Evolutionary conservation across 1,140 invertebrate genomes (phyloP), one percentile per base, ranked within the genome.

Genomic region (Drosophila insularis): DNA sequence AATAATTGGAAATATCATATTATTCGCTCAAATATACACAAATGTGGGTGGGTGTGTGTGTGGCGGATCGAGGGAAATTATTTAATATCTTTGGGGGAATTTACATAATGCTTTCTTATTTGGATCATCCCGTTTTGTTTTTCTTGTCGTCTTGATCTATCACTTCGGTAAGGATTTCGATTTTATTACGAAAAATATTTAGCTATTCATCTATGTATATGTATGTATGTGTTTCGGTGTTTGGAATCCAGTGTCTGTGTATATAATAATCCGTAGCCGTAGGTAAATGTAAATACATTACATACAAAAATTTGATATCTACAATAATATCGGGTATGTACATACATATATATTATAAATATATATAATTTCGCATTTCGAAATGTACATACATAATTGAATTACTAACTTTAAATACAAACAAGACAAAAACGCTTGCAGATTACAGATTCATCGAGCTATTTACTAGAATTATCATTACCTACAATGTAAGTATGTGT

Each of bases 341-440:
- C 71, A 87, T 67, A 73, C 62, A 74, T 76, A 78, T 77, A 50
- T 50, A 50, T 21, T 50, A 21, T 50, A 37, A 13, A 65, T 72
- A 65, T 66, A 82, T 59, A 63, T 63, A 77, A 67, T 75, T 72
- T 58, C 43, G 62, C 71, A 27, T 53, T 81, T 74, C 11, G 63
- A 68, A 78, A 81, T 81, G 74, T 81, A 85, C 82, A 81, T 81
- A 86, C 78, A 81, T 81, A 86, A 87, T 86, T 78, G 71, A 85
- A 72, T 71, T 75, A 86, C 79, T 78, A 78, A 81, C 66, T 56
- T 65, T 68, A 66, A 81, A 56, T 81, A 79, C 71, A 85, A 81
- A 86, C 81, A 86, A 85, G 81, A 86, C 81, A 86, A 85, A 85
- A 85, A 86, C 82, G 78, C 81, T 85, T 85, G 81, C 78, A 81